Conservation (phyloP, 2,113 vertebrate genomes). For the Suricata suricatta region DNA sequence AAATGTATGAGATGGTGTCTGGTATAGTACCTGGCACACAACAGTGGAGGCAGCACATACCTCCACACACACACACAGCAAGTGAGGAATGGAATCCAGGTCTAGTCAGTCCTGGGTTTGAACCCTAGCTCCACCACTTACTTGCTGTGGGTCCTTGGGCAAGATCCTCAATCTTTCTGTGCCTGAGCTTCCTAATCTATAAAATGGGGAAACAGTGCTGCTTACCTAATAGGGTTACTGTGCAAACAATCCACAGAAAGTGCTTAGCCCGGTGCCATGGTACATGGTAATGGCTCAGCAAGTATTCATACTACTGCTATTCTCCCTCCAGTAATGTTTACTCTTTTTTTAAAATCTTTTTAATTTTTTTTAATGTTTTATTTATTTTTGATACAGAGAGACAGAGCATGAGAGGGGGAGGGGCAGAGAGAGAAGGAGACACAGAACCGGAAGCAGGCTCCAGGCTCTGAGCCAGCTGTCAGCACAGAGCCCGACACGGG, state of each 20-base stretch:
- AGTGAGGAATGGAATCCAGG: background rate
- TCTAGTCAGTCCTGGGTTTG: background rate
- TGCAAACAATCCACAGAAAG: background rate
- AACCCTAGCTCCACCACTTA: constrained; percentile 37
- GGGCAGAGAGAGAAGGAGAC: too few relatives aligned
- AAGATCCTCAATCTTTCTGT: constrained; percentile 47
- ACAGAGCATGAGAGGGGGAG: too few relatives aligned
- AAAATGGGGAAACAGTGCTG: background rate
- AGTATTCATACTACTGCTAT: background rate
- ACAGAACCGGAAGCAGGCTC: too few relatives aligned
- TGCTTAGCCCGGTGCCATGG: background rate
- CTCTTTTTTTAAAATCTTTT: background rate
- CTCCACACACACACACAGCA: background rate
- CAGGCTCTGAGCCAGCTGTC: too few relatives aligned
- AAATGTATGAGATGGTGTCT: background rate
- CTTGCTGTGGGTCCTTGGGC: background rate
- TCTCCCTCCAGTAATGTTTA: background rate
- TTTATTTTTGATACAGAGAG: too few relatives aligned
- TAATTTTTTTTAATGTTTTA: too few relatives aligned
- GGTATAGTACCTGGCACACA: background rate
- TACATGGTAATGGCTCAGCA: background rate
- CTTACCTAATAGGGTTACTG: constrained; percentile 15
- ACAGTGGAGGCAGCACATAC: background rate
- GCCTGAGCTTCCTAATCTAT: constrained; percentile 53
- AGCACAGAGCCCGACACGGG: too few relatives aligned